These are phyloP conservation scores for Lagorchestes hirsutus DNA, from an alignment of 2,797 vertebrate species.

Conservation along the genomic window DNA sequence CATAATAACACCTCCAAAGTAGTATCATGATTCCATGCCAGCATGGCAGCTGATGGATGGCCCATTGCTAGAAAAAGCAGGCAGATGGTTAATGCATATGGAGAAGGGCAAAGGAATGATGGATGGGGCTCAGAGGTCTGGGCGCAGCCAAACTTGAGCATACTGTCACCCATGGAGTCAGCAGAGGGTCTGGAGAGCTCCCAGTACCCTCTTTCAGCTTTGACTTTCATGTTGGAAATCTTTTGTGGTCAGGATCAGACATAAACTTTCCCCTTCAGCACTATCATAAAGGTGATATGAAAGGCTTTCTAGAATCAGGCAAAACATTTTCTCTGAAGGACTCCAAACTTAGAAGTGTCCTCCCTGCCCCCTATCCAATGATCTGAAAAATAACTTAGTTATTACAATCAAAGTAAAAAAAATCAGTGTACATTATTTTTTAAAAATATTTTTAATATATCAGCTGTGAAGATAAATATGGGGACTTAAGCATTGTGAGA, in stretches of 20 bases:
- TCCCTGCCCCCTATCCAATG: not conserved
- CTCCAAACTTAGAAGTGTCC: not conserved
- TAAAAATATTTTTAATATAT: not conserved
- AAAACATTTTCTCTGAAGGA: not conserved
- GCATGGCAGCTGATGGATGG: not conserved
- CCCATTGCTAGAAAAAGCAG: not conserved
- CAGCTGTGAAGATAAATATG: not conserved
- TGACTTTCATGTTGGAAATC: not conserved
- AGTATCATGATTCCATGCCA: not conserved
- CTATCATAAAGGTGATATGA: not conserved
- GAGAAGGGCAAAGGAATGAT: slow-evolving; percentile 1
- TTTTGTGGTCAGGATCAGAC: not conserved
- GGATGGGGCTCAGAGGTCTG: not conserved
- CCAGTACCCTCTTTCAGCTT: not conserved
- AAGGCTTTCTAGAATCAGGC: not conserved
- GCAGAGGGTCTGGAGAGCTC: not conserved
- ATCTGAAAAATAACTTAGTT: not conserved
- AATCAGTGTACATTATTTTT: not conserved
- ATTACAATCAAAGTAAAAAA: not conserved
- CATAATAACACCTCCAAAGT: not conserved
- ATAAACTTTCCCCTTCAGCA: not conserved
- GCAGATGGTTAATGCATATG: not conserved
- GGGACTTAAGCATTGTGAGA: not conserved
- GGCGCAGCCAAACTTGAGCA: not conserved
- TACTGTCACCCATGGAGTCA: not conserved